These are phyloP conservation scores for Lepus americanus DNA, from an alignment of 2,113 vertebrate species.

Conservation along the genomic window DNA sequence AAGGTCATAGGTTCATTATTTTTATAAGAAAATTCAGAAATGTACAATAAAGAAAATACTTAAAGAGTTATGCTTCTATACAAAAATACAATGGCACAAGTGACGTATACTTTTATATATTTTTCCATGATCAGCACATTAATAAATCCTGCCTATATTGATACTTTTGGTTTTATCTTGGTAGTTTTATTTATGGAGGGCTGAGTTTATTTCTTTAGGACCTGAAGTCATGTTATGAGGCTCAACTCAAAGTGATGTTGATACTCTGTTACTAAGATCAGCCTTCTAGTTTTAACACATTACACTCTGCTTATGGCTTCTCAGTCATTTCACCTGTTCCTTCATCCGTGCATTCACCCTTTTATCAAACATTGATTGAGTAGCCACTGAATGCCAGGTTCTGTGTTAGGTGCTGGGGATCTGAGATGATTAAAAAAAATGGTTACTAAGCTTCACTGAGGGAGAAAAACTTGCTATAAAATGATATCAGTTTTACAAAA, in stretches of 20 bases:
- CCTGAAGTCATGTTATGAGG: constrained; percentile 11
- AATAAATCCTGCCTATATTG: constrained; percentile 57
- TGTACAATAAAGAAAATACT: constrained; percentile 57
- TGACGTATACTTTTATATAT: constrained; percentile 53
- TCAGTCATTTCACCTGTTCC: constrained; percentile 27
- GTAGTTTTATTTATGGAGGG: constrained; percentile 49
- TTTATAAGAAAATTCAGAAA: constrained; percentile 67
- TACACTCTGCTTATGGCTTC: neutral
- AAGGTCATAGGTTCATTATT: constrained; percentile 56
- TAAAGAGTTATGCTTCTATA: constrained; percentile 47
- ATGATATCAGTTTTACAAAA: constrained; percentile 51
- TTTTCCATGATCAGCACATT: constrained; percentile 27
- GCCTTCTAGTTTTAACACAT: constrained; percentile 16
- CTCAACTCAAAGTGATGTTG: constrained; percentile 20
- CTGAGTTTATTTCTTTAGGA: constrained; percentile 61
- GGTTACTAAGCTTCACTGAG: neutral
- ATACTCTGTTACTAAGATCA: constrained; percentile 28
- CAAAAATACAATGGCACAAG: constrained; percentile 37
- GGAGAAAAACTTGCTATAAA: neutral
- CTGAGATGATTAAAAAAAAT: constrained; percentile 8
- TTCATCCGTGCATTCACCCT: constrained; percentile 29
- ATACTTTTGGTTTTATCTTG: constrained; percentile 53
- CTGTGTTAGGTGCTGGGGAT: neutral
- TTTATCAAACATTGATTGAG: constrained; percentile 47
- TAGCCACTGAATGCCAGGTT: neutral